Evolutionary conservation across 2,888 invertebrate species (phyloP).

Genomic region (Phrixothrix hirtus): DNA sequence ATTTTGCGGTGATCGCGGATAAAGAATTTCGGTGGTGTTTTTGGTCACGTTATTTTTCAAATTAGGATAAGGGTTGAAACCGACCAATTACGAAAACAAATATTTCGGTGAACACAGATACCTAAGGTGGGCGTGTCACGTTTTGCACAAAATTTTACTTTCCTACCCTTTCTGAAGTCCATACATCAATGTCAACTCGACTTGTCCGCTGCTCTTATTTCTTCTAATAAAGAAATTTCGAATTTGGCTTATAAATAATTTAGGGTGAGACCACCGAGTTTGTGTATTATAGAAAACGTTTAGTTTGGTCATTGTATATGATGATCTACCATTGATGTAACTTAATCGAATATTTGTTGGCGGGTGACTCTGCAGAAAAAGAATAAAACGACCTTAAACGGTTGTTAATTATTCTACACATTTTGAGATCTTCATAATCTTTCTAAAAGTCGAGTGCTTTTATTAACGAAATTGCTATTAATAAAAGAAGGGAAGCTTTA

Average conservation of each 20-base stretch:
- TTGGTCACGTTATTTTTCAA: conserved; percentile 16
- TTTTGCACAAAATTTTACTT: conserved; percentile 32
- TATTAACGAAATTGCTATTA: conserved; percentile 8
- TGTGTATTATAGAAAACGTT: conserved; percentile 27
- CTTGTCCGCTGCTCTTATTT: conserved; percentile 2
- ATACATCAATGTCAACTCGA: conserved; percentile 35
- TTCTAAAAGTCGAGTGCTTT: conserved; percentile 4
- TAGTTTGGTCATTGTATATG: conserved; percentile 38
- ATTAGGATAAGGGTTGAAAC: conserved; percentile 23
- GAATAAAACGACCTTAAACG: conserved; percentile 41
- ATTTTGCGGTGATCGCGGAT: conserved; percentile 27
- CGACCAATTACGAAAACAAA: conserved; percentile 27
- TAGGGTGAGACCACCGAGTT: conserved; percentile 25
- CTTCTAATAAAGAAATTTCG: conserved; percentile 11
- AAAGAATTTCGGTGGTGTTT: conserved; percentile 20
- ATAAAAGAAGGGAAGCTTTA: conserved; percentile 5
- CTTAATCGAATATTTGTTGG: conserved; percentile 43
- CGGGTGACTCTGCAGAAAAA: conserved; percentile 38
- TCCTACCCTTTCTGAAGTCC: conserved; percentile 27
- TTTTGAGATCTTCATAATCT: conserved; percentile 37
- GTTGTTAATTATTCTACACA: conserved; percentile 37
- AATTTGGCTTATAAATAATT: conserved; percentile 19
- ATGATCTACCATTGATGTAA: conserved; percentile 40
- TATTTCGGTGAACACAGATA: conserved; percentile 22
- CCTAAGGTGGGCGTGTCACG: conserved; percentile 32